Conservation (phyloP, 2,797 vertebrate species). For the Tokudaia muenninki region DNA sequence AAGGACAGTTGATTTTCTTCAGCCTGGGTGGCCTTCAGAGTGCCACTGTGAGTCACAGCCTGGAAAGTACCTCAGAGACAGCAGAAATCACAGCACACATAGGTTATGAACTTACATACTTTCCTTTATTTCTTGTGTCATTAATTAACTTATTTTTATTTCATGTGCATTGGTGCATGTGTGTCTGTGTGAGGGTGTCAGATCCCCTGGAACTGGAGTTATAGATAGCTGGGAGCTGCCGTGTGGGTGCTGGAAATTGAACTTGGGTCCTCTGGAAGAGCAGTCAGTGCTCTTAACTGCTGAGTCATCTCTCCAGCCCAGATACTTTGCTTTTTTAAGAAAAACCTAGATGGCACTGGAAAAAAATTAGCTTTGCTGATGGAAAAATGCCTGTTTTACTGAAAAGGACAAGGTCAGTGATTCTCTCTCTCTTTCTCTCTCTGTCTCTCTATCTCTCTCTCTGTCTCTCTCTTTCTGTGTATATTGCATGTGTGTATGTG, state of each 20-base stretch:
- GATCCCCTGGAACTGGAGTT: background rate
- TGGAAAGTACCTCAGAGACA: background rate
- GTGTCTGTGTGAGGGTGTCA: background rate
- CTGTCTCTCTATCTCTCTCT: background rate
- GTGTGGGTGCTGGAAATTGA: background rate
- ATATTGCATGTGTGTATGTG: background rate
- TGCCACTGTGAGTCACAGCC: background rate
- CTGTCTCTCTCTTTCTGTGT: background rate
- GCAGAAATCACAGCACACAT: background rate
- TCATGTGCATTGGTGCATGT: background rate
- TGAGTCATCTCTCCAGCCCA: background rate
- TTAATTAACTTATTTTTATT: background rate
- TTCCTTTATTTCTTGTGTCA: background rate
- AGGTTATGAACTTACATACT: background rate
- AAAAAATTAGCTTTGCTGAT: slow-evolving; percentile 21
- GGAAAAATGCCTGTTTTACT: background rate
- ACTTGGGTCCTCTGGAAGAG: background rate
- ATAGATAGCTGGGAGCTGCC: background rate
- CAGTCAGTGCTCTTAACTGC: background rate
- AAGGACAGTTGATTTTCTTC: background rate
- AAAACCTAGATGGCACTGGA: background rate
- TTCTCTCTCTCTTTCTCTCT: background rate
- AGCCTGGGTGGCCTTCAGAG: background rate
- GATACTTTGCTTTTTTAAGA: background rate
- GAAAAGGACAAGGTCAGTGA: slow-evolving; percentile 23